A percentile compares a stretch with the other conserved stretches of the same genome.
phyloP scores from a whole-genome alignment of 35 echinoderm and acorn worm species.

The Anneissia japonica region DNA sequence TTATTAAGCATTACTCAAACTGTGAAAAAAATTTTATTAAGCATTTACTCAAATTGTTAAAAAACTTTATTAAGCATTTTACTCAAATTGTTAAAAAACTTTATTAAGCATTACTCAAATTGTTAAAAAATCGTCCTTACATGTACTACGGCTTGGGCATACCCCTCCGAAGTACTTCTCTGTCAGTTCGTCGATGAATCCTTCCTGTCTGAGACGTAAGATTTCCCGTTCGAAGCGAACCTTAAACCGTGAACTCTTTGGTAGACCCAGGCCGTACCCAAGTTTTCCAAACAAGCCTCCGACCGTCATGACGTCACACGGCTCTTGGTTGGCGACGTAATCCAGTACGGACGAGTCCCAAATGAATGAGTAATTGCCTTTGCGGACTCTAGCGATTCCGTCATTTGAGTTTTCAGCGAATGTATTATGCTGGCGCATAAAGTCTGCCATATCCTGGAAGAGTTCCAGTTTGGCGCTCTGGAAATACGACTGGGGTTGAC shows the following conservation, averaged over 20 bases:
- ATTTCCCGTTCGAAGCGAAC: background rate
- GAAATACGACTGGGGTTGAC: conserved; percentile 14
- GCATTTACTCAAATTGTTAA: too few species aligned
- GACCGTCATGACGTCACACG: conserved; percentile 12
- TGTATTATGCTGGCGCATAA: background rate
- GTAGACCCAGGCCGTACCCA: conserved; percentile 2
- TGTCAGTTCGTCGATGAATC: conserved; percentile 4
- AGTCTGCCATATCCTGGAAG: background rate
- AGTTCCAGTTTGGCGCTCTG: background rate
- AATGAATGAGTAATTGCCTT: conserved; percentile 16
- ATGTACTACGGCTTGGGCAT: background rate
- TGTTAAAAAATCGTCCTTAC: background rate
- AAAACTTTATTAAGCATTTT: too few species aligned
- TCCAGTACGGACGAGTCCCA: conserved; percentile 5
- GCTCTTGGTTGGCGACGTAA: conserved; percentile 8
- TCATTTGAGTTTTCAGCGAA: background rate
- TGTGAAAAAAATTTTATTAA: too few species aligned
- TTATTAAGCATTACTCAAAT: too few species aligned
- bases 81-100: too few species aligned
- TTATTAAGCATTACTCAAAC: too few species aligned
- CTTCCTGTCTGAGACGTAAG: background rate
- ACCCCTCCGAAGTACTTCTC: conserved; percentile 8
- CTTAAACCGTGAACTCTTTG: background rate
- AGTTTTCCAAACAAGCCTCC: conserved; percentile 11
- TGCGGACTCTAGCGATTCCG: background rate